Conservation (phyloP, 2,797 vertebrate genomes). For the Dromococcyx pavoninus region DNA sequence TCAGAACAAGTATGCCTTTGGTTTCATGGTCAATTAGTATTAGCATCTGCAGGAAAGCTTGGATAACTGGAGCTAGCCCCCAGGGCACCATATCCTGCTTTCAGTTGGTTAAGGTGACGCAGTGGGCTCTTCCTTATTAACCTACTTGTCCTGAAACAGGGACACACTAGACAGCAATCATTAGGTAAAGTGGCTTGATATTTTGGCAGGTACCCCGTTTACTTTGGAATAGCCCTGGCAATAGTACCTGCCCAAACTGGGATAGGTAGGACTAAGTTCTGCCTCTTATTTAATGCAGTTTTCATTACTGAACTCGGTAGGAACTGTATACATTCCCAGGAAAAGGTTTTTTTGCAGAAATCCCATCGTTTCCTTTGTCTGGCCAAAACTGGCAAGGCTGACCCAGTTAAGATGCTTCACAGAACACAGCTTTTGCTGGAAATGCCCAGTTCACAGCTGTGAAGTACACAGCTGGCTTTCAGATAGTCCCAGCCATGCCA, state of each 20-base stretch:
- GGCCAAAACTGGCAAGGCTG: background rate
- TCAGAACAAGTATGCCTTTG: background rate
- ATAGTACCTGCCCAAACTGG: background rate
- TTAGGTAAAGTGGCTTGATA: background rate
- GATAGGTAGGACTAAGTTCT: background rate
- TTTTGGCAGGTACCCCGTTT: background rate
- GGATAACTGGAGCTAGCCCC: background rate
- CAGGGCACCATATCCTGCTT: background rate
- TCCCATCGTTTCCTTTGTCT: background rate
- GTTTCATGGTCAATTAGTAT: constrained; percentile 9
- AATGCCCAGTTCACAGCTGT: background rate
- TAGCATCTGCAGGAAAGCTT: background rate
- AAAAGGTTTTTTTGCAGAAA: background rate
- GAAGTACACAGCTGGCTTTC: background rate
- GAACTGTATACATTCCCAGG: background rate
- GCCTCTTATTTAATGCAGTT: background rate
- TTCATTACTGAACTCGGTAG: background rate
- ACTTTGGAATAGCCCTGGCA: background rate
- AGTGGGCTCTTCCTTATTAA: background rate
- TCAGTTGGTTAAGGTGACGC: background rate
- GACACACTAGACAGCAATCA: background rate
- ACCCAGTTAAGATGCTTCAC: background rate
- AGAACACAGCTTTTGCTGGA: background rate
- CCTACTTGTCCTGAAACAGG: background rate
- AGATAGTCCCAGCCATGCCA: background rate